phyloP scores from a whole-genome alignment of 2,113 vertebrate species.

The Brachypteracias leptosomus region DNA sequence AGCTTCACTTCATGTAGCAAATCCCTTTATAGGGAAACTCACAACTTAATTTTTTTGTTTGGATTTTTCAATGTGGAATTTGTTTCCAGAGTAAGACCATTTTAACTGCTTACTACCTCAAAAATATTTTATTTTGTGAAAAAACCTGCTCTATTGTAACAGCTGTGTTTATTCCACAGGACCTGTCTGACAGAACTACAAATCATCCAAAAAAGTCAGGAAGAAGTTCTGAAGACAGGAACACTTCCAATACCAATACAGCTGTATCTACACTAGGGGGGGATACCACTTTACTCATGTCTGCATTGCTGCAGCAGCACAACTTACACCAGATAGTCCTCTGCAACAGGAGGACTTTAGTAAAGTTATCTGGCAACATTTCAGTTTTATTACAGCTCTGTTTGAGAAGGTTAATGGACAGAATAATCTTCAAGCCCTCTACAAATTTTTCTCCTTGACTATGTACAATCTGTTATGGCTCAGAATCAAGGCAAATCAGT shows the following conservation, averaged over 20 bases:
- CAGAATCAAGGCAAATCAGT: not conserved
- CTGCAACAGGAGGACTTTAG: not conserved
- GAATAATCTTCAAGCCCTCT: slow-evolving; percentile 7
- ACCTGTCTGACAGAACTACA: not conserved
- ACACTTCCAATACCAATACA: not conserved
- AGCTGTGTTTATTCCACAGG: slow-evolving; percentile 16
- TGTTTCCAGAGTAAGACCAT: not conserved
- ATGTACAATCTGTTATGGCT: not conserved
- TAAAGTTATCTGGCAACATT: not conserved
- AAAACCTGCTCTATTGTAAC: not conserved
- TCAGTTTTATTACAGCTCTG: not conserved
- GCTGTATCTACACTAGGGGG: slow-evolving; percentile 49
- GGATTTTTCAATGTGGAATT: not conserved
- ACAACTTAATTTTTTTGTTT: not conserved
- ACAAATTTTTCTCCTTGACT: not conserved
- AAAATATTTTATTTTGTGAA: not conserved
- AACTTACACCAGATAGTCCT: not conserved
- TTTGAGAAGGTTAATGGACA: slow-evolving; percentile 38
- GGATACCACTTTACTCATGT: slow-evolving; percentile 47
- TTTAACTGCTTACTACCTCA: not conserved
- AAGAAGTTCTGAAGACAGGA: not conserved
- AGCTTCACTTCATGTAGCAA: not conserved
- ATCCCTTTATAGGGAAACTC: not conserved
- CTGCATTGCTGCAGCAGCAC: not conserved
- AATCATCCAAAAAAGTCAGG: not conserved